Evolutionary conservation across 2,888 invertebrate species (phyloP).

Genomic region (Pherbina coryleti): DNA sequence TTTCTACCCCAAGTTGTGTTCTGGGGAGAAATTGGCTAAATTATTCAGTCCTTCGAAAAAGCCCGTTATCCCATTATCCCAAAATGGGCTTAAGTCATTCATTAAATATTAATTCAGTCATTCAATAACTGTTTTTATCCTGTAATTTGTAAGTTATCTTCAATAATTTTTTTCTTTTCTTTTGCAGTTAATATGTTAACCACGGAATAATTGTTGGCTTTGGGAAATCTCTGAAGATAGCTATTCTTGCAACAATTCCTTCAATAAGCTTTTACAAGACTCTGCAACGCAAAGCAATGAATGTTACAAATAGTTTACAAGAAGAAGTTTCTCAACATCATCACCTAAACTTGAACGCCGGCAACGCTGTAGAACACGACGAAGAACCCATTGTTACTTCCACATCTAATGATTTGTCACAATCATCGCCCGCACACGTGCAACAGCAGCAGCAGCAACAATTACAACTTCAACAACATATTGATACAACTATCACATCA

Average conservation of each 20-base stretch:
- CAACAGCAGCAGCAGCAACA: conserved; percentile 42
- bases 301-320: conserved; percentile 55
- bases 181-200: background rate
- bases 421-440: conserved; percentile 42
- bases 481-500: conserved; percentile 52
- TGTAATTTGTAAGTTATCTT: background rate
- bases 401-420: conserved; percentile 54
- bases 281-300: conserved; percentile 54
- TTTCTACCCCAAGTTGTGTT: too few relatives aligned
- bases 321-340: conserved; percentile 44
- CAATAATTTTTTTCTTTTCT: background rate
- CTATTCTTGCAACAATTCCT: background rate
- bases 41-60: too few relatives aligned
- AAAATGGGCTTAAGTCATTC: too few relatives aligned
- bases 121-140: too few relatives aligned
- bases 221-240: background rate
- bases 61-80: too few relatives aligned
- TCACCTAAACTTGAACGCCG: conserved; percentile 27
- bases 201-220: background rate
- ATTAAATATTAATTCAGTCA: too few relatives aligned
- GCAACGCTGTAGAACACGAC: conserved; percentile 47
- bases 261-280: background rate
- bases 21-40: too few relatives aligned
- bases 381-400: conserved; percentile 62
- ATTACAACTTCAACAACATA: conserved; percentile 44